phyloP scores from a whole-genome alignment of 2,797 vertebrate genomes.

The Anguilla megastoma region DNA sequence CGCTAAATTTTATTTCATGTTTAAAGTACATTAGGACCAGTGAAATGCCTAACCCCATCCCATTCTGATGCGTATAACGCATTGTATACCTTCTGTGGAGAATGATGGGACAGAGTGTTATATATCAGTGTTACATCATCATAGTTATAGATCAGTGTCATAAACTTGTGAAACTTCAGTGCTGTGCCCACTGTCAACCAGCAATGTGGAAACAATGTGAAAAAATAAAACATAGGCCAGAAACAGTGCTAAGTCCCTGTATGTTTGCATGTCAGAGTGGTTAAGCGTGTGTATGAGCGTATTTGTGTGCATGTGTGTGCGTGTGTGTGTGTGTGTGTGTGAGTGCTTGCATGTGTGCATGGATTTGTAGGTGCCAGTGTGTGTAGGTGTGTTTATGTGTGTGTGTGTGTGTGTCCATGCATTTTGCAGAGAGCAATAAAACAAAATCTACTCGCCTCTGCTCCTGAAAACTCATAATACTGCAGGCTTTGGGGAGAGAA shows the following conservation, averaged over 20 bases:
- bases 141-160: not conserved
- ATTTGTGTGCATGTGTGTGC: not conserved
- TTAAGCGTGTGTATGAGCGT: constrained; percentile 6
- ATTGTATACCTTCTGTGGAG: not conserved
- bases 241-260: not conserved
- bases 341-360: not conserved
- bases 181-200: not conserved
- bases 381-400: not conserved
- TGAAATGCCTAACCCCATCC: not conserved
- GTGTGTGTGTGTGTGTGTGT: constrained; percentile 14
- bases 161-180: not conserved
- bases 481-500: not conserved
- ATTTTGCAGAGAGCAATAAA: not conserved
- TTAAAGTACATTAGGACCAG: not conserved
- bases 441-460: not conserved
- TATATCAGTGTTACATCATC: not conserved
- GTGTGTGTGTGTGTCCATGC: not conserved
- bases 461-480: not conserved
- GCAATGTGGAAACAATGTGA: not conserved
- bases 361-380: not conserved
- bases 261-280: not conserved
- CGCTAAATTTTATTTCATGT: not conserved
- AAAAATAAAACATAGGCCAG: not conserved
- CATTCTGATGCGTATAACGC: not conserved
- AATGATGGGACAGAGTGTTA: not conserved